Evolutionary conservation across 1,140 invertebrate genomes (phyloP).

Genomic region (Onthophagus taurus): DNA sequence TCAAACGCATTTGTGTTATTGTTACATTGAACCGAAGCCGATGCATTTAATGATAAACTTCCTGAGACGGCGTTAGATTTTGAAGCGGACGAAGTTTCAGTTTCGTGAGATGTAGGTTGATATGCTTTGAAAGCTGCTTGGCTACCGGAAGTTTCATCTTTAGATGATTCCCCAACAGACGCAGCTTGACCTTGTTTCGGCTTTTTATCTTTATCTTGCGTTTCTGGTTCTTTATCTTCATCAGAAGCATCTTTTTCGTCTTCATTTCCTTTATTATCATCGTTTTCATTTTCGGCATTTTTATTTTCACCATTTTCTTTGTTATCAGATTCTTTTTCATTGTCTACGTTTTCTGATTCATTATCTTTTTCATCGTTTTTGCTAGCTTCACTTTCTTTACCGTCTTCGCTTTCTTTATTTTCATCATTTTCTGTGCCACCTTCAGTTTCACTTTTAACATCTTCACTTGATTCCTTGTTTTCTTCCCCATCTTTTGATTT

Average conservation of each 20-base stretch:
- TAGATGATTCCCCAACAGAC: too few species aligned
- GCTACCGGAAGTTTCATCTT: too few species aligned
- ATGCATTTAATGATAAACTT: too few species aligned
- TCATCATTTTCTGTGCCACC: not conserved
- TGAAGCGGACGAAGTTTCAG: too few species aligned
- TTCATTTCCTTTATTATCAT: not conserved
- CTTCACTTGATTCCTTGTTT: not conserved
- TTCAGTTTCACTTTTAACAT: not conserved
- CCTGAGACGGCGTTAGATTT: too few species aligned
- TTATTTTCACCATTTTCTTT: not conserved
- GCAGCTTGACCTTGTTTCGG: too few species aligned
- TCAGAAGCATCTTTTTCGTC: not conserved
- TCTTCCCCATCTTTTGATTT: constrained; percentile 1
- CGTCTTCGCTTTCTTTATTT: not conserved
- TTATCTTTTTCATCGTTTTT: not conserved
- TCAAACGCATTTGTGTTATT: too few species aligned
- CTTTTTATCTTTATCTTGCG: not conserved
- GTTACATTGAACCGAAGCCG: too few species aligned
- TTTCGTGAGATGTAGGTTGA: too few species aligned
- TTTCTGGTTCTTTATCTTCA: not conserved
- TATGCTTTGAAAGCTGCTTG: too few species aligned
- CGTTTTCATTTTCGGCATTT: not conserved
- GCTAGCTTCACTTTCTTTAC: not conserved
- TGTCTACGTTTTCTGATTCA: not conserved
- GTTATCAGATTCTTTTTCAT: not conserved